These are phyloP conservation scores for Gasterosteus nipponicus DNA, from an alignment of 2,113 vertebrate species.

Conservation along the genomic window DNA sequence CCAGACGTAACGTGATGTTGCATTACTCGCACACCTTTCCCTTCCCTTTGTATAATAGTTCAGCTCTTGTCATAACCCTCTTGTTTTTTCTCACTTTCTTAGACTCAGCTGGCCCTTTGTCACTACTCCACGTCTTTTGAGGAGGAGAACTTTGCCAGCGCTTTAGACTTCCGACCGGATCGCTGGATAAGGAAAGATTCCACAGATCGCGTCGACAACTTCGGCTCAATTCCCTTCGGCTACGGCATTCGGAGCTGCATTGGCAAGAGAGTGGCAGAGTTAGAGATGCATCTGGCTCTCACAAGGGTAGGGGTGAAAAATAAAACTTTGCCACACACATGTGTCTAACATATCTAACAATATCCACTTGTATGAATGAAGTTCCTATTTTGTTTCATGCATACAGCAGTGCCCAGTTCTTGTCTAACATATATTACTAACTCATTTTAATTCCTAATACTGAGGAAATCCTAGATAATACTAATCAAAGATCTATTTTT, in stretches of 20 bases:
- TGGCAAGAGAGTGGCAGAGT: constrained; percentile 89
- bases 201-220: constrained; percentile 89
- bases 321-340: not conserved
- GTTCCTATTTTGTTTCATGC: not conserved
- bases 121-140: constrained; percentile 91
- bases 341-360: not conserved
- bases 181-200: constrained; percentile 89
- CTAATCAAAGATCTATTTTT: not conserved
- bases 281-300: constrained; percentile 90
- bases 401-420: not conserved
- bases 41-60: constrained; percentile 32
- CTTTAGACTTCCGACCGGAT: constrained; percentile 85
- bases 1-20: constrained; percentile 55
- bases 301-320: constrained; percentile 80
- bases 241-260: constrained; percentile 93
- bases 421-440: not conserved
- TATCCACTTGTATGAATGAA: not conserved
- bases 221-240: constrained; percentile 93
- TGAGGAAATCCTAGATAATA: not conserved
- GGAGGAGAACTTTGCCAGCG: constrained; percentile 83
- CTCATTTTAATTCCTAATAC: no score
- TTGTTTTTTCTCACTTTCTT: constrained; percentile 6
- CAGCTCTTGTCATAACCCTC: constrained; percentile 51
- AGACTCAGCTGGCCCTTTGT: constrained; percentile 94
- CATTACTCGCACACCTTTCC: constrained; percentile 58